Conservation (phyloP, 2,113 vertebrate genomes). For the Clupea harengus region DNA sequence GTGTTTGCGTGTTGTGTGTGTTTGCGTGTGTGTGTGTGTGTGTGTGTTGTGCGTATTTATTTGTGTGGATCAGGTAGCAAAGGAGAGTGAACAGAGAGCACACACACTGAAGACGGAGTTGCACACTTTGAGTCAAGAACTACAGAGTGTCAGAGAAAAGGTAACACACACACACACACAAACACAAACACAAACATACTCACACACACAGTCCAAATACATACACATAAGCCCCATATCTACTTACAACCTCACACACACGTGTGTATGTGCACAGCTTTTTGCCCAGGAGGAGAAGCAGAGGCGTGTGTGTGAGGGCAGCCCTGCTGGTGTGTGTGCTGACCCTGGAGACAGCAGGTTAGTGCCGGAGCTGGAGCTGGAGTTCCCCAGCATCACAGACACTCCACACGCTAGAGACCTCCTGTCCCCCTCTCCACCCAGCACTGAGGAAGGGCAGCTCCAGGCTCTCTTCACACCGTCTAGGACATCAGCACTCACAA, state of each 20-base stretch:
- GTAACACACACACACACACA: constrained; percentile 40
- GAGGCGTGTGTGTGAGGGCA: neutral
- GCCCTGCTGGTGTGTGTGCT: neutral
- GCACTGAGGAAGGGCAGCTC: neutral
- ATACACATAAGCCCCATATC: too few relatives aligned
- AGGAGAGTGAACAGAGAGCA: constrained; percentile 52
- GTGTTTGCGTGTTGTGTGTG: neutral
- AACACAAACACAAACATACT: constrained; percentile 1
- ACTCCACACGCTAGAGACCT: too few relatives aligned
- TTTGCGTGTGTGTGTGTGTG: neutral
- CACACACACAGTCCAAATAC: neutral
- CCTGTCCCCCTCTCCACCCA: neutral
- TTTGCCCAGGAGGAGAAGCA: neutral
- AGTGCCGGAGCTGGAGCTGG: neutral
- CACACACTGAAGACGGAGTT: constrained; percentile 53
- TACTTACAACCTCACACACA: too few relatives aligned
- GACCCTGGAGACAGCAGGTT: neutral
- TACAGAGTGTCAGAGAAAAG: constrained; percentile 59
- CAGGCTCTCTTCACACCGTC: neutral
- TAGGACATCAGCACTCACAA: neutral
- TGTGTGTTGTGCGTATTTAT: constrained; percentile 42
- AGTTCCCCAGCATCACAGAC: too few relatives aligned
- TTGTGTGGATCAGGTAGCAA: constrained; percentile 40
- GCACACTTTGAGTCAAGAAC: constrained; percentile 54
- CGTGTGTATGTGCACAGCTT: neutral